A percentile compares a stretch with the other conserved stretches of the same genome.
Conservation (phyloP, 2,888 invertebrate genomes). For the Orthosia gracilis region DNA sequence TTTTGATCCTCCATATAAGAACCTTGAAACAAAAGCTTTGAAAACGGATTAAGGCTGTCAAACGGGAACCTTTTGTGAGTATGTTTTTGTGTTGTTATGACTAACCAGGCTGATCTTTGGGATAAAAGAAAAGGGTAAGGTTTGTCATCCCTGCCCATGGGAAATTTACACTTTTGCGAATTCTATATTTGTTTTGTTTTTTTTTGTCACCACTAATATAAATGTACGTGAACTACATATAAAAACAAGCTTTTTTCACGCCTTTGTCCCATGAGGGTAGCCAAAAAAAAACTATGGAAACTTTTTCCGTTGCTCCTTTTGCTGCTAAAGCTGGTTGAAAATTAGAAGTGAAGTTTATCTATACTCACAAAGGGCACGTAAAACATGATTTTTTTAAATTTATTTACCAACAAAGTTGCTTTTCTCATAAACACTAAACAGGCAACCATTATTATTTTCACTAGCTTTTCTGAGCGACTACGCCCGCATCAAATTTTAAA, state of each 20-base stretch:
- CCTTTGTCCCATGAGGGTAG: not conserved
- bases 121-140: constrained; percentile 25
- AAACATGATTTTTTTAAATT: not conserved
- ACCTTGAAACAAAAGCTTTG: constrained; percentile 68
- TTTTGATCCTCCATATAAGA: constrained; percentile 68
- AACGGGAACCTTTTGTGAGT: constrained; percentile 28
- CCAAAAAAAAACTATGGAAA: not conserved
- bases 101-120: constrained; percentile 26
- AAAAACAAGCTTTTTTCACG: not conserved
- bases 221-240: not conserved
- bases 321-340: not conserved
- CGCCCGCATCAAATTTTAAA: no score
- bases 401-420: no score
- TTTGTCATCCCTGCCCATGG: constrained; percentile 29
- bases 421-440: not conserved
- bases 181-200: not conserved
- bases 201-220: constrained; percentile 6
- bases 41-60: constrained; percentile 64
- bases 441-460: no score
- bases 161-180: constrained; percentile 18
- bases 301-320: not conserved
- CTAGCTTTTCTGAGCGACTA: no score
- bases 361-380: not conserved
- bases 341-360: not conserved
- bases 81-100: constrained; percentile 40